Percentiles rank a stretch among this genome's conserved stretches.
These are phyloP conservation scores for Coendou prehensilis DNA, from an alignment of 2,797 vertebrate species.

Conservation along the genomic window DNA sequence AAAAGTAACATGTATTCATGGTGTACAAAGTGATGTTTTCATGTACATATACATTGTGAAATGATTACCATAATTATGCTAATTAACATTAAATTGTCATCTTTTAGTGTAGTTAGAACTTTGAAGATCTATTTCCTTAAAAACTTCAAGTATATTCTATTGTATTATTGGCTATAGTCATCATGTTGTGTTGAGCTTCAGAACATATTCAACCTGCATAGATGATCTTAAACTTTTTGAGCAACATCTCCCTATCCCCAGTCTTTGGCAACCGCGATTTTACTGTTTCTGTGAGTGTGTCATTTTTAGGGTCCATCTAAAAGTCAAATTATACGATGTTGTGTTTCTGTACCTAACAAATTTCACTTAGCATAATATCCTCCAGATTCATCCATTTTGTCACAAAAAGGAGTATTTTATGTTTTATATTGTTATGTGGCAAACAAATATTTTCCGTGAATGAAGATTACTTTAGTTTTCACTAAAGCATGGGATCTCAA, in stretches of 20 bases:
- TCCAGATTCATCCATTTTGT: neutral
- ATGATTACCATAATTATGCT: neutral
- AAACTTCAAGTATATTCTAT: neutral
- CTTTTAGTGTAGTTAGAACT: neutral
- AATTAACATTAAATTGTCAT: neutral
- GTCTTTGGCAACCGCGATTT: neutral
- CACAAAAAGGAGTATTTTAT: neutral
- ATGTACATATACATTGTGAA: neutral
- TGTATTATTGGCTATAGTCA: neutral
- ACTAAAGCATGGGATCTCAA: neutral
- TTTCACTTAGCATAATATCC: neutral
- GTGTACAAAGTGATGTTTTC: neutral
- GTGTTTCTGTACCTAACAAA: neutral
- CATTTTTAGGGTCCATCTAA: neutral
- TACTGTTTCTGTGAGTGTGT: neutral
- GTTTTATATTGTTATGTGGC: neutral
- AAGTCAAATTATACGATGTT: neutral
- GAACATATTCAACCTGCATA: neutral
- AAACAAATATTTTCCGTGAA: conserved; percentile 13
- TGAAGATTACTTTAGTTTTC: neutral
- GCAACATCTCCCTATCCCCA: neutral
- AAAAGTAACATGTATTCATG: neutral
- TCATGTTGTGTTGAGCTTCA: neutral
- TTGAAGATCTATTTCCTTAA: neutral
- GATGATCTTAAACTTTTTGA: neutral